These are phyloP conservation scores for Penaeus indicus DNA, from an alignment of 1,140 invertebrate species.

Conservation along the genomic window DNA sequence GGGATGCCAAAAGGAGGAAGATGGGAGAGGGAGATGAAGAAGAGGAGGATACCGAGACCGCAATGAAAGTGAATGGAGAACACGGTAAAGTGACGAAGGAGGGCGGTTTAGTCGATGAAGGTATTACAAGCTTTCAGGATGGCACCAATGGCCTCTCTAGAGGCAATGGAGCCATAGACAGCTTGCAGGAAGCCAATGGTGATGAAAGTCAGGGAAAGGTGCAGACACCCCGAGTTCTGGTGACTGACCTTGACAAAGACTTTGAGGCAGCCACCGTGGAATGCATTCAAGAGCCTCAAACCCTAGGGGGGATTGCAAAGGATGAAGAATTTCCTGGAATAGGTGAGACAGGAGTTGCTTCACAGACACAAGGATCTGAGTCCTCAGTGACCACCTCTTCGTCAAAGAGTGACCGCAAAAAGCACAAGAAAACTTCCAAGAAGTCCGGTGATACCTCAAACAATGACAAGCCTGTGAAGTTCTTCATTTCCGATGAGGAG, in stretches of 20 bases:
- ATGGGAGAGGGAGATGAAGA: slow-evolving; percentile 36
- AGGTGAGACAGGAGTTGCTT: background rate
- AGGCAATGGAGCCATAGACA: background rate
- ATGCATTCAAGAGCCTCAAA: slow-evolving; percentile 19
- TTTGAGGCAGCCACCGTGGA: background rate
- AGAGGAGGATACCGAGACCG: slow-evolving; percentile 17
- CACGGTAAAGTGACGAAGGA: background rate
- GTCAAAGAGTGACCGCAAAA: background rate
- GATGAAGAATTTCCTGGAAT: background rate
- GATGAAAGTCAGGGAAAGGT: background rate
- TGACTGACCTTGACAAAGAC: slow-evolving; percentile 28
- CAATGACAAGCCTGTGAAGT: slow-evolving; percentile 34
- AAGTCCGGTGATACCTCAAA: slow-evolving; percentile 1
- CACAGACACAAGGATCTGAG: background rate
- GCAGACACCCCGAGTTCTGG: background rate
- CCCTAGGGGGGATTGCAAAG: slow-evolving; percentile 9
- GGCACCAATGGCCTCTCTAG: too few species aligned
- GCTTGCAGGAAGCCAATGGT: slow-evolving; percentile 5
- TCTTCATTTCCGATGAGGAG: slow-evolving; percentile 50
- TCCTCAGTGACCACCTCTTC: background rate
- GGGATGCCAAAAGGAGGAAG: slow-evolving; percentile 45
- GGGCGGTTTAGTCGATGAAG: too few species aligned
- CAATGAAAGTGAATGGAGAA: background rate
- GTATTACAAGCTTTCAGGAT: too few species aligned
- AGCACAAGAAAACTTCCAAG: background rate